phyloP scores from a whole-genome alignment of 2,113 vertebrate species.

The Merops nubicus region DNA sequence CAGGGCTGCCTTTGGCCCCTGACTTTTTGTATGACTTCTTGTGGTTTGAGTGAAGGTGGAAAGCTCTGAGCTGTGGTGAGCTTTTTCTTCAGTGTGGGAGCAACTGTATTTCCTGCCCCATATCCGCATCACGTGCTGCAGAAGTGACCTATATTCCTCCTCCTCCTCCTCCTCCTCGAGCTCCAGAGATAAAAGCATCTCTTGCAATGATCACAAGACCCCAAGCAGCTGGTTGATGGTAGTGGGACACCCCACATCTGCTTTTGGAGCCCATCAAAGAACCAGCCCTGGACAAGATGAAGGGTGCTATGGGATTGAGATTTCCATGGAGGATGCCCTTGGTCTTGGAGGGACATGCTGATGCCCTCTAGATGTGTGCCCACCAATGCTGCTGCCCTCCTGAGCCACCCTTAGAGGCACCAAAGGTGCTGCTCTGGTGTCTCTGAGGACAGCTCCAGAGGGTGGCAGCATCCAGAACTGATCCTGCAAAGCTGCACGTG shows the following conservation, averaged over 20 bases:
- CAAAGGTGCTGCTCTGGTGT: background rate
- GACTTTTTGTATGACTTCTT: slow-evolving; percentile 49
- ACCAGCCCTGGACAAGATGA: background rate
- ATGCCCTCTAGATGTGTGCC: background rate
- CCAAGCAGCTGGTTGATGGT: background rate
- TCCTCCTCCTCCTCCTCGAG: background rate
- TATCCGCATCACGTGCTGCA: background rate
- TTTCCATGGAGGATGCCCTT: background rate
- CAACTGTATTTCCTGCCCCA: slow-evolving; percentile 58
- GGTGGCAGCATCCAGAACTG: background rate
- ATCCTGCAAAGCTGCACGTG: background rate
- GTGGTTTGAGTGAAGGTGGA: slow-evolving; percentile 69
- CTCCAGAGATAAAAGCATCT: background rate
- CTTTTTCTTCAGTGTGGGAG: slow-evolving; percentile 27
- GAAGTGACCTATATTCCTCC: slow-evolving; percentile 61
- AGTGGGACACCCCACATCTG: background rate
- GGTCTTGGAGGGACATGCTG: background rate
- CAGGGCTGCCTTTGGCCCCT: slow-evolving; percentile 23
- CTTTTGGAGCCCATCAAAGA: background rate
- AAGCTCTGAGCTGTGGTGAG: slow-evolving; percentile 42
- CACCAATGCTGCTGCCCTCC: background rate
- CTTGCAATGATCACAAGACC: background rate
- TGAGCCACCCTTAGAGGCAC: background rate
- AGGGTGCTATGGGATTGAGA: background rate
- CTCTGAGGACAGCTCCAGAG: background rate